phyloP scores from a whole-genome alignment of 1,140 invertebrate genomes.

The Mylabris phalerata region DNA sequence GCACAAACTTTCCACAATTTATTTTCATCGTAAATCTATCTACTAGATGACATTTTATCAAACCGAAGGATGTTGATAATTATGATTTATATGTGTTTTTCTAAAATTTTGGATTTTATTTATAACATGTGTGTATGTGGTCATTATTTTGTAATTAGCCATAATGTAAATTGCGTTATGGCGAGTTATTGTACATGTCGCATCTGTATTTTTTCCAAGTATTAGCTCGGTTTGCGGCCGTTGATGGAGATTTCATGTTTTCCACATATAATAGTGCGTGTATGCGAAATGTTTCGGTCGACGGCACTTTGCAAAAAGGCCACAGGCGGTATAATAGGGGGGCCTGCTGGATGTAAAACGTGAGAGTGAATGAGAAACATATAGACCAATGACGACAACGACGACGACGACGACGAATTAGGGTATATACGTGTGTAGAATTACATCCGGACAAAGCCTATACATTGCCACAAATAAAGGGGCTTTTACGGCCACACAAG shows the following conservation, averaged over 20 bases:
- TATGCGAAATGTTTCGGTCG: conserved; percentile 16
- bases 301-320: conserved; percentile 13
- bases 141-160: conserved; percentile 2
- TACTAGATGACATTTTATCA: too few species aligned
- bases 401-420: conserved; percentile 1
- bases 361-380: too few species aligned
- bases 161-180: conserved; percentile 13
- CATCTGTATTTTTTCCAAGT: conserved; percentile 14
- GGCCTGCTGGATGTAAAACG: not conserved
- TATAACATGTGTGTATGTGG: too few species aligned
- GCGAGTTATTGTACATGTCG: conserved; percentile 3
- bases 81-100: too few species aligned
- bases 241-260: conserved; percentile 18
- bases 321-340: conserved; percentile 1
- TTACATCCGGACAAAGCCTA: conserved; percentile 17
- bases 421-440: conserved; percentile 14
- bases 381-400: not conserved
- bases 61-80: too few species aligned
- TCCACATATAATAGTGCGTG: conserved; percentile 15
- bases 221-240: conserved; percentile 4
- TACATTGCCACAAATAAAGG: conserved; percentile 14
- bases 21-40: too few species aligned
- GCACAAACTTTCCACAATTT: too few species aligned
- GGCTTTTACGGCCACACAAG: conserved; percentile 7
- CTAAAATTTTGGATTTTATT: too few species aligned